Conservation (phyloP, 2,888 invertebrate species). For the Hecatera dysodea region DNA sequence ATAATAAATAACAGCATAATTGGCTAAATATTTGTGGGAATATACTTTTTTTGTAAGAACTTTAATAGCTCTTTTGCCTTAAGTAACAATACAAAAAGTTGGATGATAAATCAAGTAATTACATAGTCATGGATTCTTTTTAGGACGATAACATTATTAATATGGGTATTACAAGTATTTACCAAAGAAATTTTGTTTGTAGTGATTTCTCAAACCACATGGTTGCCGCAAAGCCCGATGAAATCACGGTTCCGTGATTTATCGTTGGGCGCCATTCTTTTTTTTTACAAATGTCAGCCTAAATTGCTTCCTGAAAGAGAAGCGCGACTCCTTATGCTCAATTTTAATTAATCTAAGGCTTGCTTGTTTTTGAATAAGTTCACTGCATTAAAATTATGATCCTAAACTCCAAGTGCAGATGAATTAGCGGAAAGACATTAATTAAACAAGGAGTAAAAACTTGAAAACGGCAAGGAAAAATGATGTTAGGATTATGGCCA, state of each 20-base stretch:
- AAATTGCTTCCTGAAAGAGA: not conserved
- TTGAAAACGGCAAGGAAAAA: not conserved
- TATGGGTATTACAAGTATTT: constrained; percentile 23
- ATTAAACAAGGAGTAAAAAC: not conserved
- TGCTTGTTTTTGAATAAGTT: too few relatives aligned
- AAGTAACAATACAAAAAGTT: constrained; percentile 12
- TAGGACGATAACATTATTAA: constrained; percentile 17
- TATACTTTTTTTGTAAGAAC: constrained; percentile 17
- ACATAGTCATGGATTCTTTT: constrained; percentile 2
- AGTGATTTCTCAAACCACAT: not conserved
- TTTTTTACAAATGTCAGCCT: not conserved
- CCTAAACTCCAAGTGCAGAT: not conserved
- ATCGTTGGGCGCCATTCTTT: constrained; percentile 1
- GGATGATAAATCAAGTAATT: constrained; percentile 31
- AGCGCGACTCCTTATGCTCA: not conserved
- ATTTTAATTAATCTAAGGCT: not conserved
- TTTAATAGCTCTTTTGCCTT: constrained; percentile 21
- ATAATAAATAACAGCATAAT: constrained; percentile 42
- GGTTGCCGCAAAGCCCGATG: too few relatives aligned
- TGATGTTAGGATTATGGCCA: not conserved
- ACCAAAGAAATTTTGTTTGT: not conserved
- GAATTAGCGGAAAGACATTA: not conserved
- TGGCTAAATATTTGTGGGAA: constrained; percentile 51
- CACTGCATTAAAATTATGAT: not conserved
- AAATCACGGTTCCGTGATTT: not conserved